phyloP scores from a whole-genome alignment of 2,888 invertebrate species.

The Eulithis testata region DNA sequence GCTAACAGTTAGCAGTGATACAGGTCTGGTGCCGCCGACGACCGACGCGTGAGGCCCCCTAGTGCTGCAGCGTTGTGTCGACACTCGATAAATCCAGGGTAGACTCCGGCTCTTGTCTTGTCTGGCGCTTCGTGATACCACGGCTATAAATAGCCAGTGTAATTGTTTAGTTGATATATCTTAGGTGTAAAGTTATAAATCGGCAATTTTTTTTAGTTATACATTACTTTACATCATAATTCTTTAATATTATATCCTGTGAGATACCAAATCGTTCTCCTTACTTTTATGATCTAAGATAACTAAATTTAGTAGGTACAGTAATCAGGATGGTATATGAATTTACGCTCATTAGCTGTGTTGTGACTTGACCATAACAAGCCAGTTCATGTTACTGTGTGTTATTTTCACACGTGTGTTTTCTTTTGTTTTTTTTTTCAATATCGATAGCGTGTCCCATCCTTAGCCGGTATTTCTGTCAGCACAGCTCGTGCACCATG shows the following conservation, averaged over 20 bases:
- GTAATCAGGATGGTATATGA: too few species aligned
- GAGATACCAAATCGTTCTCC: too few species aligned
- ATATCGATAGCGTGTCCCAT: slow-evolving; percentile 32
- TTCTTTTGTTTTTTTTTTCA: slow-evolving; percentile 9
- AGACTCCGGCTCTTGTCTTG: slow-evolving; percentile 30
- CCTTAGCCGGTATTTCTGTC: slow-evolving; percentile 46
- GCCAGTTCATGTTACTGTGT: too few species aligned
- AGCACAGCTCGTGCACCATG: slow-evolving; percentile 57
- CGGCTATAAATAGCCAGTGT: slow-evolving; percentile 39
- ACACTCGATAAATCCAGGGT: slow-evolving; percentile 70
- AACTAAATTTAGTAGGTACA: too few species aligned
- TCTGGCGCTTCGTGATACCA: slow-evolving; percentile 39
- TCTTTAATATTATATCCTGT: too few species aligned
- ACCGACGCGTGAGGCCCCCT: slow-evolving; percentile 82
- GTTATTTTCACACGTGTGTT: too few species aligned
- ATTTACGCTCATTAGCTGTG: too few species aligned
- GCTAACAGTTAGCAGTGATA: slow-evolving; percentile 12
- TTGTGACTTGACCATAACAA: too few species aligned
- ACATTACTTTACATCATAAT: slow-evolving; percentile 5
- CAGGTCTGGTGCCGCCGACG: slow-evolving; percentile 50
- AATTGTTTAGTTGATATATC: slow-evolving; percentile 36
- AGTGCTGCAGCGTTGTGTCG: slow-evolving; percentile 79
- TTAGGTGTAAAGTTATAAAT: slow-evolving; percentile 49
- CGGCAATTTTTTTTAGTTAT: slow-evolving; percentile 4
- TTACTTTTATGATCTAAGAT: too few species aligned